Evolutionary conservation across 2,888 invertebrate species (phyloP), one percentile per base, ranked within the genome.

Genomic region (Metopia argyrocephala): DNA sequence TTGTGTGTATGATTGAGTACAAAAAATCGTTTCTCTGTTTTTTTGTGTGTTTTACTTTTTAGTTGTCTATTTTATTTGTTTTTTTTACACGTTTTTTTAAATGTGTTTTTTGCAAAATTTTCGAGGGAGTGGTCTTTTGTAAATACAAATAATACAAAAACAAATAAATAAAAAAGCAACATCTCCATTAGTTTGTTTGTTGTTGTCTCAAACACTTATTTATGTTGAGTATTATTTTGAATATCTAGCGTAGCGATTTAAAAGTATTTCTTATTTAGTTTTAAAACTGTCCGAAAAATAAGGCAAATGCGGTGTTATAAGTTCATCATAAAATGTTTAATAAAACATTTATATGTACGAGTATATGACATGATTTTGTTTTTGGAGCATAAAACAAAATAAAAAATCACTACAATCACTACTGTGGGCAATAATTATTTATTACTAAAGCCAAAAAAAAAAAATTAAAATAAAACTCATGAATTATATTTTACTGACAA

Each of bases 41-140:
- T 38, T 38, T 38, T 9, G 45, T 66, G 52, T 50, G n/a, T 54
- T 38, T 50, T 31, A 45, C 27, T 68, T 54, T 38, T 46, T 27
- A 12, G 56, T n/a, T 52, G 31, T 27, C 25, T 52, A 54, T 56
- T 27, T 38, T 52, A 84, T 86, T 12, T 61, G 70, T 12, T 23
- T 31, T 69, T 69, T 12, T 18, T n/a, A n/a, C n/a, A n/a, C n/a
- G n/a, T 62, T 38, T 48, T 48, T 31, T 64, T 74, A 65, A 21
- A 54, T 74, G 62, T 76, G 48, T 76, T 69, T 48, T 75, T 81
- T 81, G 81, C 81, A 70, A 78, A 56, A 12, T 69, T 57, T 52
- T 76, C 82, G 87, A 78, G 88, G 88, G 88, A 88, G 88, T 88
- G 88, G 88, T 88, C 87, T 85, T 84, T 84, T 83, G 76, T 78